These are phyloP conservation scores for Drosophila rhopaloa DNA, from an alignment of 1,140 invertebrate genomes.

Conservation along the genomic window DNA sequence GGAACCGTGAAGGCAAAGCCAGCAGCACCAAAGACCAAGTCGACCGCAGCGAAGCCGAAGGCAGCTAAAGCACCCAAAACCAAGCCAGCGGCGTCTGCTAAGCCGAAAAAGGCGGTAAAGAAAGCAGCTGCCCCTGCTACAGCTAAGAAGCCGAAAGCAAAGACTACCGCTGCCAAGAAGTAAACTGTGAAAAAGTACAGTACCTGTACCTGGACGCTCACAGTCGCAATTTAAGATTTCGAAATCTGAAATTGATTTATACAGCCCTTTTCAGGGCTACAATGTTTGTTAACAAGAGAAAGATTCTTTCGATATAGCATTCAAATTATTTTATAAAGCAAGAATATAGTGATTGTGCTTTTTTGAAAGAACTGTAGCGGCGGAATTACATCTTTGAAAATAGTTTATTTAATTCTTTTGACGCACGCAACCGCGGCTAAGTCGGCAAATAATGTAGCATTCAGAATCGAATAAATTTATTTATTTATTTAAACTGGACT, in stretches of 20 bases:
- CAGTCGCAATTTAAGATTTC: neutral
- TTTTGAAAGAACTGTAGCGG: too few relatives aligned
- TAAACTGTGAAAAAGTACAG: constrained; percentile 1
- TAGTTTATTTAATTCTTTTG: too few relatives aligned
- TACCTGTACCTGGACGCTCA: too few relatives aligned
- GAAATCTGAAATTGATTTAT: neutral
- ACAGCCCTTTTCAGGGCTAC: constrained; percentile 3
- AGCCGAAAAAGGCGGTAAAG: constrained; percentile 19
- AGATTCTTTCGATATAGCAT: neutral
- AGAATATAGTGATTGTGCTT: too few relatives aligned
- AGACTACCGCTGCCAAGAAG: constrained; percentile 25
- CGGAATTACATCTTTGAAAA: too few relatives aligned
- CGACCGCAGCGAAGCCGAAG: constrained; percentile 23
- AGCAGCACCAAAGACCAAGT: constrained; percentile 29
- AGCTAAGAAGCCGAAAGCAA: constrained; percentile 29
- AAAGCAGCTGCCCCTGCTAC: constrained; percentile 16
- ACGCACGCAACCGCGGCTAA: too few relatives aligned
- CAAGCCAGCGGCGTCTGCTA: constrained; percentile 15
- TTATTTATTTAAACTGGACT: too few relatives aligned
- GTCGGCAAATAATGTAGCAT: too few relatives aligned
- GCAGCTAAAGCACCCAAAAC: constrained; percentile 13
- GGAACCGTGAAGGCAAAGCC: constrained; percentile 29
- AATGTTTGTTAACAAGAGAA: neutral
- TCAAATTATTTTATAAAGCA: too few relatives aligned
- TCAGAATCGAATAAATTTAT: too few relatives aligned